Conservation (phyloP, 92 coral and sea anemone genomes). For the Epizoanthus stellaris region DNA sequence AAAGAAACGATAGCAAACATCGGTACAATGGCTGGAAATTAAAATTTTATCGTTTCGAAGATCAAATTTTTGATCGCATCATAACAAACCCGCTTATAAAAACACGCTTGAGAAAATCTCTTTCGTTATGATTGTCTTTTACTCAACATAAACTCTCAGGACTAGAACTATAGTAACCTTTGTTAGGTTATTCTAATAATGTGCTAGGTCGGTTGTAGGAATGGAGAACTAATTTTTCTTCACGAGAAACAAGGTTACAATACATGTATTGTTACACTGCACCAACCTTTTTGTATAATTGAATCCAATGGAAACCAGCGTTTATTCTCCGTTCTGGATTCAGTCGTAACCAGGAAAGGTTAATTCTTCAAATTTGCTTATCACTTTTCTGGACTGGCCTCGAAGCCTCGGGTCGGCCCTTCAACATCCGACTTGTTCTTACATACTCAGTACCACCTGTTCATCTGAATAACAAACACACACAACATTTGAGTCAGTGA, state of each 20-base stretch:
- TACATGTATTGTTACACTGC: neutral
- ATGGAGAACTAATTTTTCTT: no score
- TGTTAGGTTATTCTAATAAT: neutral
- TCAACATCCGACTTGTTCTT: neutral
- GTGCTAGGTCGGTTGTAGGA: neutral
- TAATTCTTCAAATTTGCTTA: neutral
- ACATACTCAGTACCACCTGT: conserved; percentile 30
- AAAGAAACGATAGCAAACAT: neutral
- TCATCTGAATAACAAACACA: conserved; percentile 16
- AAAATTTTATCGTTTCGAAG: conserved; percentile 31
- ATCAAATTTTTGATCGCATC: conserved; percentile 27
- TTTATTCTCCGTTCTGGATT: neutral
- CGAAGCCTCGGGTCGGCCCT: conserved; percentile 16
- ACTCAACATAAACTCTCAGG: neutral
- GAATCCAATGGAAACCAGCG: neutral
- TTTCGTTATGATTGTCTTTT: neutral
- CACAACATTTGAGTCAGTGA: conserved; percentile 10
- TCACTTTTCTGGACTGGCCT: neutral
- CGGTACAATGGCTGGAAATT: conserved; percentile 4
- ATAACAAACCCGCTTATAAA: neutral
- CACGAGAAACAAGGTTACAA: neutral
- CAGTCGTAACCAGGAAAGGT: neutral
- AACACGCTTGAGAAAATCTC: conserved; percentile 7
- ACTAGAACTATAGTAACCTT: neutral
- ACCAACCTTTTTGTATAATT: no score